Conservation (phyloP, 53 echinoderm and acorn worm genomes). For the Holothuria scabra region DNA sequence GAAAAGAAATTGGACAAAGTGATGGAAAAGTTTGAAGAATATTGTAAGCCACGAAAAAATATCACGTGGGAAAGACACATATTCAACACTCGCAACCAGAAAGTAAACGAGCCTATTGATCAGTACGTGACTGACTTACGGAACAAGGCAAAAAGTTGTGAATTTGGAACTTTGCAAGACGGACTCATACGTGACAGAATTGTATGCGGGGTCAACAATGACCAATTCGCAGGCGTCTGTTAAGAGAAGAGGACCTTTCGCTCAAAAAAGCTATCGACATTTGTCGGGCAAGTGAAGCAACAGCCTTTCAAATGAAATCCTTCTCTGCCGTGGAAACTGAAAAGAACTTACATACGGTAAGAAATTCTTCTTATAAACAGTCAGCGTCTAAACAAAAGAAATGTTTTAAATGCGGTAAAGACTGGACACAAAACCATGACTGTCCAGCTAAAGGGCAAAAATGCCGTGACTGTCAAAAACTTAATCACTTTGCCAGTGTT, state of each 20-base stretch:
- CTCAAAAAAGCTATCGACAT: background rate
- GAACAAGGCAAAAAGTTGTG: background rate
- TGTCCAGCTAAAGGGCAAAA: slow-evolving; percentile 34
- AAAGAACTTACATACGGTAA: too few species aligned
- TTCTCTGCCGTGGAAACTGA: too few species aligned
- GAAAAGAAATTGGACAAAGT: background rate
- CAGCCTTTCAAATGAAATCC: too few species aligned
- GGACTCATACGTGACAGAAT: too few species aligned
- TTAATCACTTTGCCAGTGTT: slow-evolving; percentile 17
- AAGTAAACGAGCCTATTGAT: background rate
- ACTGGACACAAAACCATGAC: too few species aligned
- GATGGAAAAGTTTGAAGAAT: background rate
- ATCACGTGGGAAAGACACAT: slow-evolving; percentile 1
- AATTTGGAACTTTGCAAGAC: too few species aligned
- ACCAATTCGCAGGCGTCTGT: background rate
- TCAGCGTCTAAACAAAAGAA: too few species aligned
- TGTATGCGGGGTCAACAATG: slow-evolving; percentile 1
- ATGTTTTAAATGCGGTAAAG: too few species aligned
- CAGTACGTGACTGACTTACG: background rate
- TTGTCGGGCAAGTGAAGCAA: too few species aligned
- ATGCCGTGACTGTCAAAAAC: slow-evolving; percentile 18
- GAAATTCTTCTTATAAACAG: too few species aligned
- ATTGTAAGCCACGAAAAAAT: background rate
- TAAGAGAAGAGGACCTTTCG: background rate
- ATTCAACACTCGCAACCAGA: background rate